Evolutionary conservation across 2,113 vertebrate genomes (phyloP), one percentile per base, ranked within the genome.

Genomic region (Arizona elegans): DNA sequence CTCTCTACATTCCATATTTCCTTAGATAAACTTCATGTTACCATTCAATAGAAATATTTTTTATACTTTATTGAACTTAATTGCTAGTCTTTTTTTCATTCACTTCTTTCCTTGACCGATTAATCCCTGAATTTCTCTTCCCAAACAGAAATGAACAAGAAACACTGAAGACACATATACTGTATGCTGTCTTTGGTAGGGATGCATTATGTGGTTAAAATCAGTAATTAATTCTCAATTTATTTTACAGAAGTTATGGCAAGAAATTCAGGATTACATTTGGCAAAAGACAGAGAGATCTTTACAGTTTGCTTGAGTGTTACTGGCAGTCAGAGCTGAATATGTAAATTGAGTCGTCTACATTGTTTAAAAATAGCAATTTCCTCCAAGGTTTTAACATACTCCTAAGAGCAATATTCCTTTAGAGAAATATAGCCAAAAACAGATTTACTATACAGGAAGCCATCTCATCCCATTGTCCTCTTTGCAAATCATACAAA

Each of bases 101-200:
- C 75, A 81, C 33, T 92, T 38, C 65, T 54, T 93, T 93, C 33
- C 92, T 91, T 19, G 38, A 86, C 43, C 89, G 86, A 89, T 54
- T 95, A 91, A 75, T 62, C 91, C 59, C 59, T 88, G 89, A 90
- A 90, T 53, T 89, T 94, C 91, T 90, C 7, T 0, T 91, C 95
- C 88, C 13, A 91, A 94, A 87, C 75, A 94, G 90, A 93, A 95
- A 96, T 93, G 93, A 94, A 96, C 95, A 96, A 56, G 86, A 97
- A 94, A 75, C 8, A 97, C 94, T 62, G 91, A 97, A 96, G 91
- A 96, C 0, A 3, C 13, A 94, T 92, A 92, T 90, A 56, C 55
- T 56, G 55, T 56, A 88, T 92, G 75, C 47, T 88, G 8, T 95
- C 96, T 94, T 92, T 96, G 96, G 96, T 91, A 92, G 94, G 94